Percentiles rank a stretch among this genome's conserved stretches.
Evolutionary conservation across 2,797 vertebrate species (phyloP).

Genomic region (Buphagus erythrorhynchus): DNA sequence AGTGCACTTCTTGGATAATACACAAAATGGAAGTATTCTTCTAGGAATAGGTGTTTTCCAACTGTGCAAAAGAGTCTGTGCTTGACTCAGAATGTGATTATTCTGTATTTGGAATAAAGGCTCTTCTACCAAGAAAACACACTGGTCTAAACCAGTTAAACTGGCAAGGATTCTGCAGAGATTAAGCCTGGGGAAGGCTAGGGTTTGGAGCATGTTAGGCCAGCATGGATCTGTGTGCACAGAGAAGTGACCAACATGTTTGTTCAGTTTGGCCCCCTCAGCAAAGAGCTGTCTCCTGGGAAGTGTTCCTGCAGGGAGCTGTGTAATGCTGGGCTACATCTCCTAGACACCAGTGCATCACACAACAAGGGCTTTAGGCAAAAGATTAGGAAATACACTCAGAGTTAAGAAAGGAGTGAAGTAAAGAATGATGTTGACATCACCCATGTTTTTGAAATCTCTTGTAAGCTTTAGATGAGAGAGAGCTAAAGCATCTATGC

Average conservation of each 20-base stretch:
- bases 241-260: neutral
- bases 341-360: neutral
- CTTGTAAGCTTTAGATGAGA: neutral
- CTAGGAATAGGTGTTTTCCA: slow-evolving; percentile 24
- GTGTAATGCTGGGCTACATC: neutral
- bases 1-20: neutral
- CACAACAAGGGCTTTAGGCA: rapidly evolving
- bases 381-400: neutral
- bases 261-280: neutral
- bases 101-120: neutral
- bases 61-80: neutral
- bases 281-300: neutral
- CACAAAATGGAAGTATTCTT: neutral
- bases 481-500: neutral
- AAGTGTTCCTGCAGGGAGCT: neutral
- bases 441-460: neutral
- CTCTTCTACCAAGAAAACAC: neutral
- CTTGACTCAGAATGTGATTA: neutral
- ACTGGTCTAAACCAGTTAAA: neutral
- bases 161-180: neutral
- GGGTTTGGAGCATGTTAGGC: neutral
- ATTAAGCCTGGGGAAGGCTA: neutral
- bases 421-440: neutral
- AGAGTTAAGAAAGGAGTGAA: neutral
- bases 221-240: rapidly evolving